Conservation (phyloP, 2,113 vertebrate genomes). For the Amblyornis subalaris region DNA sequence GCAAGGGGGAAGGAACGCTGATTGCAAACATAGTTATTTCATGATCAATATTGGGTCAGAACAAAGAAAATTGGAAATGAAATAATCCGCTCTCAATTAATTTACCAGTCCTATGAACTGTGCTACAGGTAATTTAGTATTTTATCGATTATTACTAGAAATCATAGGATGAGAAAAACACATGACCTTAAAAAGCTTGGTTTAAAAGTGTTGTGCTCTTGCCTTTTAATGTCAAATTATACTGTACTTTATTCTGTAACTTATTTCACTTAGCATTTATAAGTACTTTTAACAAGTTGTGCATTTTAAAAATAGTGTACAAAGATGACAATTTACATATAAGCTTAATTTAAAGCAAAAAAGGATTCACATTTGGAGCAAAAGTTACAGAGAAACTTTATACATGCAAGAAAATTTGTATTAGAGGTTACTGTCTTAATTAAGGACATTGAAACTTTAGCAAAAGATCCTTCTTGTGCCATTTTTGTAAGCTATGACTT, state of each 20-base stretch:
- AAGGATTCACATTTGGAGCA: neutral
- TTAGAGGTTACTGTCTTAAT: conserved; percentile 45
- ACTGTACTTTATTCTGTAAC: neutral
- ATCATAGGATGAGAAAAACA: neutral
- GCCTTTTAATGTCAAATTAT: neutral
- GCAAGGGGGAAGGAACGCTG: conserved; percentile 42
- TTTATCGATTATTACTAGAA: neutral
- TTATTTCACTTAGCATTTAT: neutral
- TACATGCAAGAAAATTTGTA: neutral
- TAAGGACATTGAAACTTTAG: conserved; percentile 43
- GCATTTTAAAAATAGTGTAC: neutral
- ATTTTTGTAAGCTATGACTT: conserved; percentile 65
- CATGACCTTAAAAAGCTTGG: neutral
- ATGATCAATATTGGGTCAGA: neutral
- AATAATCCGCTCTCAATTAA: neutral
- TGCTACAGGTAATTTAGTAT: neutral
- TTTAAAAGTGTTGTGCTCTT: neutral
- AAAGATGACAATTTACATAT: neutral
- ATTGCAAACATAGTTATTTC: neutral
- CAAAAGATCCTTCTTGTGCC: conserved; percentile 35
- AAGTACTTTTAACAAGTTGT: neutral
- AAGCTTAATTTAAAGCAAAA: neutral
- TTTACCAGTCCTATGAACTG: neutral
- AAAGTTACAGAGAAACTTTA: neutral
- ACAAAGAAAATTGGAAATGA: neutral